Conservation (phyloP, 2,113 vertebrate genomes). For the Nanorana parkeri region DNA sequence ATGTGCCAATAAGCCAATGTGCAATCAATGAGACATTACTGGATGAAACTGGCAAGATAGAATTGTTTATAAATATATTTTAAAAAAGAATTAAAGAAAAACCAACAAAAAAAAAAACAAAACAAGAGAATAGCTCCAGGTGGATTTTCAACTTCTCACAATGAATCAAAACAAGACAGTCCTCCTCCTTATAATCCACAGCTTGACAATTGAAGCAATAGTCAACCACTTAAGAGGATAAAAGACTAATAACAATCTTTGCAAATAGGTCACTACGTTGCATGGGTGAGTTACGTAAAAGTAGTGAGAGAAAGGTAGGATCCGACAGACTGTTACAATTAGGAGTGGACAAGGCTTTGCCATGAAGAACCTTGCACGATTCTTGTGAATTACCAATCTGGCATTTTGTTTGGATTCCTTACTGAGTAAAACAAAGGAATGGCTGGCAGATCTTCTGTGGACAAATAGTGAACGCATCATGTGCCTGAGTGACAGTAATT, state of each 20-base stretch:
- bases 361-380: too few species aligned
- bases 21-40: too few species aligned
- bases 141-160: conserved; percentile 57
- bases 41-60: too few species aligned
- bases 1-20: too few species aligned
- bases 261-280: conserved; percentile 69
- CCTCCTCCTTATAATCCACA: conserved; percentile 63
- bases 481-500: neutral
- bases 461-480: neutral
- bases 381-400: too few species aligned
- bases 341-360: too few species aligned
- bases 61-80: too few species aligned
- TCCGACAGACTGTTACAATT: too few species aligned
- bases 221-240: conserved; percentile 74
- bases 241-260: conserved; percentile 65
- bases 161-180: conserved; percentile 66
- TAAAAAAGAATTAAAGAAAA: too few species aligned
- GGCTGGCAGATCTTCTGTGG: neutral
- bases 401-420: neutral
- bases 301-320: neutral
- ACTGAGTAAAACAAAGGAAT: neutral
- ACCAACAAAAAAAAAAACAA: too few species aligned
- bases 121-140: conserved; percentile 20
- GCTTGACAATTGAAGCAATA: conserved; percentile 72
- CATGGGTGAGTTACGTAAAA: neutral